phyloP scores from a whole-genome alignment of 2,797 vertebrate genomes.

The Ciconia nigra region DNA sequence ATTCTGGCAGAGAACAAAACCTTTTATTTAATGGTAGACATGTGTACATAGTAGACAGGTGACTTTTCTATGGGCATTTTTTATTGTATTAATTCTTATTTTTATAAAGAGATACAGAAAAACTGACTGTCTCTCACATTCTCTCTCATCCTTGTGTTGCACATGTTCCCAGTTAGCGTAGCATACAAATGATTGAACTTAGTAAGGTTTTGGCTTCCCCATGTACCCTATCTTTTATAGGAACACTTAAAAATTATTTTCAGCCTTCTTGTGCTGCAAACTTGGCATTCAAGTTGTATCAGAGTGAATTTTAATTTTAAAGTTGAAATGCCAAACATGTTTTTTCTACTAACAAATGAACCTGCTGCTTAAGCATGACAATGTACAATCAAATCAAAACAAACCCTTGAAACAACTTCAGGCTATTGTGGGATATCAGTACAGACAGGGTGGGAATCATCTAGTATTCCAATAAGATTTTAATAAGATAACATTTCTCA shows the following conservation, averaged over 20 bases:
- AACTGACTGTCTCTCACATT: not conserved
- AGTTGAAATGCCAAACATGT: not conserved
- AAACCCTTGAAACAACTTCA: not conserved
- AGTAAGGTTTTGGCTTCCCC: not conserved
- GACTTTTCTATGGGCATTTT: not conserved
- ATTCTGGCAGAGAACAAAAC: not conserved
- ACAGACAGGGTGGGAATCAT: not conserved
- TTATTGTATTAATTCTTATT: not conserved
- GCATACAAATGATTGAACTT: not conserved
- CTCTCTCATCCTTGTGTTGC: not conserved
- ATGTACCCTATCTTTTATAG: not conserved
- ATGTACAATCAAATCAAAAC: not conserved
- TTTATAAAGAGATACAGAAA: not conserved
- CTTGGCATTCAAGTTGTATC: not conserved
- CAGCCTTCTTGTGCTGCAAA: not conserved
- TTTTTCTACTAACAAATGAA: not conserved
- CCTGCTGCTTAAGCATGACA: not conserved
- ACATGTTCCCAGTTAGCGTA: rapidly evolving
- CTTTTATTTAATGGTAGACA: not conserved
- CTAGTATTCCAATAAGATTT: not conserved
- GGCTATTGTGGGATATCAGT: not conserved
- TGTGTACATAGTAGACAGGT: not conserved
- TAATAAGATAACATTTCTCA: not conserved
- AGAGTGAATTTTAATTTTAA: constrained; percentile 27
- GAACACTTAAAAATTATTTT: not conserved